phyloP scores from a whole-genome alignment of 2,888 invertebrate species.

The Cryptus viduatorius region DNA sequence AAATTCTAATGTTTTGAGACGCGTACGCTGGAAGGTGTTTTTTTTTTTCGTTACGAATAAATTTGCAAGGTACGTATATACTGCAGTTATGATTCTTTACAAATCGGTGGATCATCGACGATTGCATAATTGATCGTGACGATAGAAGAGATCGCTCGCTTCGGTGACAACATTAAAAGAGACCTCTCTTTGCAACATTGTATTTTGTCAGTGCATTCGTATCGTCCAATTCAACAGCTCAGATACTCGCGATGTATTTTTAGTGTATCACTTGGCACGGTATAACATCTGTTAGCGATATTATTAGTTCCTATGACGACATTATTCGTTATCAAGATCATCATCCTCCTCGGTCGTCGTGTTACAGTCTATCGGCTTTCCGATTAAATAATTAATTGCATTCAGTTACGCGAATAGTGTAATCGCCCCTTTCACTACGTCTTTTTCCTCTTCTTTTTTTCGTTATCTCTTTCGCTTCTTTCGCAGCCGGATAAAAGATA shows the following conservation, averaged over 20 bases:
- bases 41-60: neutral
- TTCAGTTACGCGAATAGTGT: constrained; percentile 30
- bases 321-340: constrained; percentile 47
- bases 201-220: constrained; percentile 28
- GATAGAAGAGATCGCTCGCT: neutral
- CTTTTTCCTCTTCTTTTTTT: neutral
- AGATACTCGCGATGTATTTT: constrained; percentile 61
- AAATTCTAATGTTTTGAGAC: constrained; percentile 67
- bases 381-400: constrained; percentile 48
- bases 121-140: constrained; percentile 2
- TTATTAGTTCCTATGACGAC: constrained; percentile 56
- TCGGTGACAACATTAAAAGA: constrained; percentile 1
- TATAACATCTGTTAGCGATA: constrained; percentile 72
- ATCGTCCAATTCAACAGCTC: constrained; percentile 39
- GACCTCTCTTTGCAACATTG: constrained; percentile 5
- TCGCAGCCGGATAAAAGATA: constrained; percentile 39
- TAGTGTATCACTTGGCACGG: constrained; percentile 80
- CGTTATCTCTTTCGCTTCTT: constrained; percentile 2
- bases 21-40: constrained; percentile 53
- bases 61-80: constrained; percentile 25
- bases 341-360: constrained; percentile 20
- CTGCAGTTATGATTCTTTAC: constrained; percentile 12
- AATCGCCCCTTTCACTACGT: constrained; percentile 4
- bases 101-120: constrained; percentile 8
- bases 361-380: constrained; percentile 49